Conservation (phyloP, 1,140 invertebrate genomes). For the Drosophila tropicalis region DNA sequence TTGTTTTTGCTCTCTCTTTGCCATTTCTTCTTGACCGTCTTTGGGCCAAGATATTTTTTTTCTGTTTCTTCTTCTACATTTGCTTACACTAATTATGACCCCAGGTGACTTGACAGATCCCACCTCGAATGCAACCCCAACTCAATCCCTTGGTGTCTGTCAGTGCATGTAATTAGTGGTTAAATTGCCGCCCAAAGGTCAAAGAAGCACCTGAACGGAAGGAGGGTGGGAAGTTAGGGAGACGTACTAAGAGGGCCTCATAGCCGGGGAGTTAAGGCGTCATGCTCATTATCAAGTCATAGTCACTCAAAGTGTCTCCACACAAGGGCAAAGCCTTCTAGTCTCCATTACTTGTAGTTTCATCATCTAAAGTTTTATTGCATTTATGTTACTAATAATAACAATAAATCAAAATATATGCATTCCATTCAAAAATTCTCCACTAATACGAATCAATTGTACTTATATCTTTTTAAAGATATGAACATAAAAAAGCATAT, state of each 20-base stretch:
- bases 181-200: constrained; percentile 78
- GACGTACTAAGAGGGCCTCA: constrained; percentile 17
- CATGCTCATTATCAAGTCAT: constrained; percentile 74
- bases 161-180: constrained; percentile 79
- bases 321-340: constrained; percentile 39
- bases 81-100: constrained; percentile 80
- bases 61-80: constrained; percentile 63
- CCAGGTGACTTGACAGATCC: constrained; percentile 55
- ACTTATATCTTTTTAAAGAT: too few species aligned
- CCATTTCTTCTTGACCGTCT: constrained; percentile 4
- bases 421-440: too few species aligned
- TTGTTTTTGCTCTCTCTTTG: background rate
- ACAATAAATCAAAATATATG: background rate
- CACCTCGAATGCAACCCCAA: constrained; percentile 4
- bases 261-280: constrained; percentile 50
- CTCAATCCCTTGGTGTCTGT: constrained; percentile 24
- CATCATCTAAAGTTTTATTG: background rate
- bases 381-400: background rate
- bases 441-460: too few species aligned
- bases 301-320: constrained; percentile 52
- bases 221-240: background rate
- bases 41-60: constrained; percentile 30
- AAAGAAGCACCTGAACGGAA: constrained; percentile 22
- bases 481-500: too few species aligned
- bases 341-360: constrained; percentile 18